phyloP scores from a whole-genome alignment of 1,140 invertebrate species.

The Ips nitidus region DNA sequence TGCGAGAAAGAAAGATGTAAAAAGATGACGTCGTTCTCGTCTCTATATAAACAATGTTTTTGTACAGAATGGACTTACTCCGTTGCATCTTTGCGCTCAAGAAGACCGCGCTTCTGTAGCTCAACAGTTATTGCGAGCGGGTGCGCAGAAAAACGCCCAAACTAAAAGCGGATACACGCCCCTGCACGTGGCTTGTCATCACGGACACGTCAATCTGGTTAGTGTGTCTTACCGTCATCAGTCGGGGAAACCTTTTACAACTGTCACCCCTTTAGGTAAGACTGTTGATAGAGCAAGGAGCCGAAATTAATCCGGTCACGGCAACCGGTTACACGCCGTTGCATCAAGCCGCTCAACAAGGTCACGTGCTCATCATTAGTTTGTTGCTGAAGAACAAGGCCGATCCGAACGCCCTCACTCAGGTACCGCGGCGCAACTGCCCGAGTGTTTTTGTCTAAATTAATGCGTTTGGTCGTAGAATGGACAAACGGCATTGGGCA shows the following conservation, averaged over 20 bases:
- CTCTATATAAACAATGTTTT: background rate
- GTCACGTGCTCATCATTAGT: constrained; percentile 93
- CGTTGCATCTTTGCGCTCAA: constrained; percentile 88
- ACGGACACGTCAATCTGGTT: constrained; percentile 93
- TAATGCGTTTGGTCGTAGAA: constrained; percentile 60
- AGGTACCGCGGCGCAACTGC: constrained; percentile 59
- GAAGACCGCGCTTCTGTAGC: constrained; percentile 91
- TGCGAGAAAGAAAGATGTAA: no score
- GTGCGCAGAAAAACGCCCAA: constrained; percentile 75
- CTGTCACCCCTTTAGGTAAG: constrained; percentile 49
- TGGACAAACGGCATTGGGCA: constrained; percentile 94
- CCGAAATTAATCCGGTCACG: constrained; percentile 70
- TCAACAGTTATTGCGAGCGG: constrained; percentile 77
- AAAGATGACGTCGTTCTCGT: no score
- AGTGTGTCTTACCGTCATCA: constrained; percentile 49
- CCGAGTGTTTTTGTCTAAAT: background rate
- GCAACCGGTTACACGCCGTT: constrained; percentile 93
- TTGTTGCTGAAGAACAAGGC: constrained; percentile 92
- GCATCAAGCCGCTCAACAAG: constrained; percentile 98
- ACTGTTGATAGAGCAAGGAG: constrained; percentile 84
- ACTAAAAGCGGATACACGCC: constrained; percentile 97
- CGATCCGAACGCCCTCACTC: constrained; percentile 90
- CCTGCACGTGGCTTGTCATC: constrained; percentile 94
- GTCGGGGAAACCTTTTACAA: background rate
- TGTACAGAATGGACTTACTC: constrained; percentile 79